Conservation (phyloP, 2,797 vertebrate species). For the Arrhamphus sclerolepis region DNA sequence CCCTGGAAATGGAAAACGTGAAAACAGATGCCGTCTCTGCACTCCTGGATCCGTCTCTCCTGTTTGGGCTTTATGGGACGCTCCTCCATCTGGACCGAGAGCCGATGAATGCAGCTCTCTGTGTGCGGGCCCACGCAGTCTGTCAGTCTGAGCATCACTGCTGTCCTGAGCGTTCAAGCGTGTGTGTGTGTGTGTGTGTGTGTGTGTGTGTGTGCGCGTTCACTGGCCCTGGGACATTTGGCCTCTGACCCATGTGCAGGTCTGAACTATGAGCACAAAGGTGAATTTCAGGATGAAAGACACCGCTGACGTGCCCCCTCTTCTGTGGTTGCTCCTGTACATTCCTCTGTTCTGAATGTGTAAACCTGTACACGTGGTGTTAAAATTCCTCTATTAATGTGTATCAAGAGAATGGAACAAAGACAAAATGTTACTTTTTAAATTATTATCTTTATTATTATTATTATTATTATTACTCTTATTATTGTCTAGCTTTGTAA, state of each 20-base stretch:
- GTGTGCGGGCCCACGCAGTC: conserved; percentile 73
- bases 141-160: conserved; percentile 50
- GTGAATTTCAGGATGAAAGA: conserved; percentile 63
- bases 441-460: conserved; percentile 80
- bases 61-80: conserved; percentile 55
- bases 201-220: conserved; percentile 28
- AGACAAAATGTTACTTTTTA: conserved; percentile 87
- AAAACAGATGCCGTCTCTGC: conserved; percentile 45
- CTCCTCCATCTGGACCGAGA: conserved; percentile 56
- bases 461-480: conserved; percentile 75
- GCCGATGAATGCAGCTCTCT: conserved; percentile 55
- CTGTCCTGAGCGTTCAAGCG: conserved; percentile 42
- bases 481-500: conserved; percentile 87
- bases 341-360: conserved; percentile 90
- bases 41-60: conserved; percentile 60
- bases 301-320: conserved; percentile 57
- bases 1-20: conserved; percentile 62
- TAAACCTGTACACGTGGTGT: conserved; percentile 93
- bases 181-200: conserved; percentile 36
- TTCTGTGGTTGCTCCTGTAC: conserved; percentile 86
- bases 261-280: conserved; percentile 82
- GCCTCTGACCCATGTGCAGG: conserved; percentile 68
- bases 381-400: conserved; percentile 93
- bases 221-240: conserved; percentile 46
- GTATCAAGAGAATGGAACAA: conserved; percentile 88